Percentiles rank a stretch among this genome's conserved stretches.
Evolutionary conservation across 35 echinoderm and acorn worm genomes (phyloP).

Genomic region (Lytechinus pictus): DNA sequence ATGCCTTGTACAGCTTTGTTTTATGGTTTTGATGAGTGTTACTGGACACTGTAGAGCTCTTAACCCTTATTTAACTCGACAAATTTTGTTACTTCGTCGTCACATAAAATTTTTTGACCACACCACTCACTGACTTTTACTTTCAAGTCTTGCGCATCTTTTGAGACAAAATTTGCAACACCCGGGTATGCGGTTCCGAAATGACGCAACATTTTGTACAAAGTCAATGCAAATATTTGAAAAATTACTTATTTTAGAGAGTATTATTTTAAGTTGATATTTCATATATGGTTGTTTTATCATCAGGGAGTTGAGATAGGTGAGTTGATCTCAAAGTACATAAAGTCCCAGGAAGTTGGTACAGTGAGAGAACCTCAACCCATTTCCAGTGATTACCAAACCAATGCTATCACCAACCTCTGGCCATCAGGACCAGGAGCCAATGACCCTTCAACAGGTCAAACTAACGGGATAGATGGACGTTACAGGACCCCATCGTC

Average conservation of each 20-base stretch:
- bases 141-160: too few species aligned
- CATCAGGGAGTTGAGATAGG: constrained; percentile 25
- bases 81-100: too few species aligned
- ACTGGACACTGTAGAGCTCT: too few species aligned
- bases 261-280: not conserved
- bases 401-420: constrained; percentile 42
- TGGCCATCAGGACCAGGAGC: constrained; percentile 1
- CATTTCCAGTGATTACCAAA: not conserved
- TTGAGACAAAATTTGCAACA: too few species aligned
- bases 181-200: too few species aligned
- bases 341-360: constrained; percentile 14
- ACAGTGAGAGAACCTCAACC: constrained; percentile 40
- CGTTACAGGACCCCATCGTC: not conserved
- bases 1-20: not conserved
- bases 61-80: too few species aligned
- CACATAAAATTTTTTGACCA: too few species aligned
- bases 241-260: too few species aligned
- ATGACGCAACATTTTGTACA: too few species aligned
- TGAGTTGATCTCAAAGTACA: constrained; percentile 31
- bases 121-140: too few species aligned
- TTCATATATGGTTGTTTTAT: not conserved
- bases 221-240: too few species aligned
- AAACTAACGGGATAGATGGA: constrained; percentile 3
- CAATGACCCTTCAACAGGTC: not conserved
- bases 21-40: too few species aligned